Base-by-base conservation (phyloP, 2,888 invertebrate genomes). In the Priocnemis perturbator region DNA sequence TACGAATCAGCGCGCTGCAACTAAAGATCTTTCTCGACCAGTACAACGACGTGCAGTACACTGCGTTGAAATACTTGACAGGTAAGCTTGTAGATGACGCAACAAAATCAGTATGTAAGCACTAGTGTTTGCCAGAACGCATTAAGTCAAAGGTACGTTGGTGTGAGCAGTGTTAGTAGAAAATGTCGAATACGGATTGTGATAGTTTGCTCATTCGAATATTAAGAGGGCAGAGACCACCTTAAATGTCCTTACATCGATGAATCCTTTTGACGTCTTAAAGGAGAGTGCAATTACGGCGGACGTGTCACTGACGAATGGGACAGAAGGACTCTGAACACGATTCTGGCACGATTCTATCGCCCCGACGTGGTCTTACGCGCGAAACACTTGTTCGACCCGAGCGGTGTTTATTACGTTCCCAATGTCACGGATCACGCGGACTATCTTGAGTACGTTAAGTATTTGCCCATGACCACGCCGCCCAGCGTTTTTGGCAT, bases 241-340 rank as follows among this genome's bases (percentile, higher is more conserved):
- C 7, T 37, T 15, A 14, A 17, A 1, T 44, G 9, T 37, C n/a
- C 23, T 21, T 9, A 17, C 1, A 9, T 14, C 15, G 23, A 21
- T 47, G 37, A 37, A 60, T 23, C n/a, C 0, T 21, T 23, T n/a
- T 50, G 50, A 37, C 37, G 62, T 53, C 75, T 71, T 65, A 65
- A 69, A 87, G 98, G 98, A 15, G 98, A 98, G 89, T 98, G 98
- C 87, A 98, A 98, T 91, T 98, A 98, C 88, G 98, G 98, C 11
- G 98, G 98, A 0, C 93, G 97, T 53, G 97, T 98, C 15, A 98
- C 98, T 0, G 98, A 98, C 89, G 97, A 97, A 88, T 97, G 97
- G 96, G 98, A 98, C 90, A 91, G 97, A n/a, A 92, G 98, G 62
- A 94, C 94, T 50, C 91, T 98, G 66, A 93, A 93, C 84, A 97